Percentiles rank a stretch among this genome's conserved stretches.
Evolutionary conservation across 35 echinoderm and acorn worm species (phyloP).

Genomic region (Eucidaris tribuloides): DNA sequence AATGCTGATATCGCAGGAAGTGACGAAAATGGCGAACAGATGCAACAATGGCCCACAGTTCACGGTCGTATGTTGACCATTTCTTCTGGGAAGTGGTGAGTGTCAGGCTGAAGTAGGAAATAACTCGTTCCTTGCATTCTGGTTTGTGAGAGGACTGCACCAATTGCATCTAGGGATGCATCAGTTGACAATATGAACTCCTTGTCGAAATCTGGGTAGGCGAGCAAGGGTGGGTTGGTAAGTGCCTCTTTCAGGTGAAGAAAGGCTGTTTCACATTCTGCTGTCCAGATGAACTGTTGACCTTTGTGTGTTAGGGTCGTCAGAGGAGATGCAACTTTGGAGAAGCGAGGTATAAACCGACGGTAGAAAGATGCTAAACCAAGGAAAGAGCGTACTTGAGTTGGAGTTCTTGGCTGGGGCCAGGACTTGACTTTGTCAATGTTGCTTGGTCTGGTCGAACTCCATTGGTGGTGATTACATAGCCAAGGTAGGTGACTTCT

Average conservation of each 20-base stretch:
- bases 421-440: not conserved
- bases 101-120: conserved; percentile 63
- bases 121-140: conserved; percentile 46
- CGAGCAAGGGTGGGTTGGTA: conserved; percentile 43
- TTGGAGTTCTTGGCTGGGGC: conserved; percentile 2
- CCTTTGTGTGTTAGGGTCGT: not conserved
- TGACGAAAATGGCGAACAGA: not conserved
- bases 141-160: conserved; percentile 63
- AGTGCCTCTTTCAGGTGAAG: not conserved
- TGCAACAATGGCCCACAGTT: not conserved
- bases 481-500: conserved; percentile 19
- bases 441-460: not conserved
- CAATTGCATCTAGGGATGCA: conserved; percentile 50
- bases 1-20: not conserved
- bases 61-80: conserved; percentile 35
- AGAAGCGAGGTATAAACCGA: not conserved
- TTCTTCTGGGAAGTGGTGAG: conserved; percentile 17
- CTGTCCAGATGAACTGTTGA: not conserved
- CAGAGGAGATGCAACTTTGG: not conserved
- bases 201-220: conserved; percentile 47
- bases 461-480: not conserved
- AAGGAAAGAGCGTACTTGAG: not conserved
- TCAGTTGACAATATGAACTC: conserved; percentile 45
- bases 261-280: not conserved
- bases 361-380: not conserved